A percentile compares a stretch with the other conserved stretches of the same genome.
Evolutionary conservation across 2,888 invertebrate species (phyloP).

Genomic region (Drosophila kokeensis): DNA sequence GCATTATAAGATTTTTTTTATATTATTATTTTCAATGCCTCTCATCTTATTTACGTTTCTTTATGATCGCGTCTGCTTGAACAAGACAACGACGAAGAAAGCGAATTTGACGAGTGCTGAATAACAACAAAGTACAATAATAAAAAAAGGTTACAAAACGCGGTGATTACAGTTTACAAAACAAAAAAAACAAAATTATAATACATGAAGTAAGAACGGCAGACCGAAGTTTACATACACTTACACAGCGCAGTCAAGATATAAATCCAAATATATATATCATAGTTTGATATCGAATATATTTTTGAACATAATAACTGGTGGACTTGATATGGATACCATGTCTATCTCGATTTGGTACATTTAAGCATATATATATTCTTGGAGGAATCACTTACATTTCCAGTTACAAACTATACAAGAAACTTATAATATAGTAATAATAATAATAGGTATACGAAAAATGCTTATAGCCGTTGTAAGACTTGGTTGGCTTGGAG

Average conservation of each 20-base stretch:
- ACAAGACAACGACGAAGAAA: constrained; percentile 50
- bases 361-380: background rate
- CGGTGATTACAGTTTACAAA: constrained; percentile 60
- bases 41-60: constrained; percentile 17
- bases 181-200: constrained; percentile 21
- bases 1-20: constrained; percentile 32
- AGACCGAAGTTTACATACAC: background rate
- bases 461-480: constrained; percentile 36
- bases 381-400: background rate
- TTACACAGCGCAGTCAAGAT: background rate
- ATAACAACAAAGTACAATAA: constrained; percentile 40
- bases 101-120: constrained; percentile 47
- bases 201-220: background rate
- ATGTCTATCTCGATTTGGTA: background rate
- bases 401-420: background rate
- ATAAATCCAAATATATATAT: background rate
- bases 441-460: constrained; percentile 4
- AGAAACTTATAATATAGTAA: background rate
- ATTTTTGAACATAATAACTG: background rate
- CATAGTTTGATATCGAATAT: background rate
- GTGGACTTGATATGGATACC: background rate
- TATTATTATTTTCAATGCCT: constrained; percentile 31
- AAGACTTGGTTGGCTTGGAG: constrained; percentile 5
- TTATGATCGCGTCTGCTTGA: constrained; percentile 17
- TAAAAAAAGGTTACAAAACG: constrained; percentile 61